Percentiles rank a stretch among this genome's conserved stretches.
Evolutionary conservation across 2,113 vertebrate species (phyloP).

Genomic region (Gobio gobio): DNA sequence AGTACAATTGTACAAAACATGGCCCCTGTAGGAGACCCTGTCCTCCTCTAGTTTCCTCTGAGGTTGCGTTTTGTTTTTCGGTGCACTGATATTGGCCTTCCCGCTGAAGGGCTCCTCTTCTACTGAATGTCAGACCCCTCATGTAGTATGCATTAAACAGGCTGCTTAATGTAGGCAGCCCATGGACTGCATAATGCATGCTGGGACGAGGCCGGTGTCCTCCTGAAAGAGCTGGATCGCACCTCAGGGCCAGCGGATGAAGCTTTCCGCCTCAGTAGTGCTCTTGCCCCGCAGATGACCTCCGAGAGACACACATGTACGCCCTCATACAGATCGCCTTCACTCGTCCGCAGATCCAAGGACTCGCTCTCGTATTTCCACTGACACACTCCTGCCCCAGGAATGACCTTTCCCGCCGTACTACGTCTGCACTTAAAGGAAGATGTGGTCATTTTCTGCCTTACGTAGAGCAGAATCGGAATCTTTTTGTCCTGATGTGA

Average conservation of each 20-base stretch:
- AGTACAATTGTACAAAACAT: no score
- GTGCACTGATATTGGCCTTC: neutral
- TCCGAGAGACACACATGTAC: neutral
- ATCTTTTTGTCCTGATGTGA: neutral
- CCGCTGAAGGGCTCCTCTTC: neutral
- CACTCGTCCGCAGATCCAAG: neutral
- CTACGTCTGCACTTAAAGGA: neutral
- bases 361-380: neutral
- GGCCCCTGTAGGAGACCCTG: neutral
- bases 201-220: neutral
- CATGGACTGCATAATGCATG: slow-evolving; percentile 30
- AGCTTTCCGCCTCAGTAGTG: neutral
- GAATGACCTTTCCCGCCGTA: slow-evolving; percentile 8
- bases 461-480: neutral
- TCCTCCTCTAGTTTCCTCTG: neutral
- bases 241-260: neutral
- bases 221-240: slow-evolving; percentile 16
- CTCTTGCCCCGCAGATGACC: slow-evolving; percentile 23
- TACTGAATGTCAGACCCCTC: neutral
- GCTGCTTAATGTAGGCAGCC: neutral
- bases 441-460: no score
- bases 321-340: neutral
- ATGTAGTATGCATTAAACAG: slow-evolving; percentile 29
- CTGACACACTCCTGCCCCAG: neutral
- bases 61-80: neutral